Conservation (phyloP, 2,888 invertebrate genomes). For the Leucania comma region DNA sequence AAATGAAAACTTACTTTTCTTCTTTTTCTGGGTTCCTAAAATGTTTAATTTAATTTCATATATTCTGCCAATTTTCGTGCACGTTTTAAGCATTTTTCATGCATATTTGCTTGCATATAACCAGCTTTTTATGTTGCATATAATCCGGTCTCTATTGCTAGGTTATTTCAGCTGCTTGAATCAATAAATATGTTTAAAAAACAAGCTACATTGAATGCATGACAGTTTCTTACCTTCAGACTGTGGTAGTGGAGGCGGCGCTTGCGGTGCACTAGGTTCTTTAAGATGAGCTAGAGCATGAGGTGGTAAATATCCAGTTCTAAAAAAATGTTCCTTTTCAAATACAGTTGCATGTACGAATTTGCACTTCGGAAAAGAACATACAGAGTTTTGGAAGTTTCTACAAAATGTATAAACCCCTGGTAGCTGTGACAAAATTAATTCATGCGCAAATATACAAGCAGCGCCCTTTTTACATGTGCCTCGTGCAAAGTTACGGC, state of each 20-base stretch:
- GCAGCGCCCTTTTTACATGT: constrained; percentile 74
- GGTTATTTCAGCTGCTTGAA: neutral
- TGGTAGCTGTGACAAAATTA: constrained; percentile 74
- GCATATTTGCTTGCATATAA: too few species aligned
- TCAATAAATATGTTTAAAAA: neutral
- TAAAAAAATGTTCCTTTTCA: constrained; percentile 79
- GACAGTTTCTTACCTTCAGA: constrained; percentile 64
- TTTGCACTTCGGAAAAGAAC: constrained; percentile 76
- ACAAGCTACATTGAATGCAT: neutral
- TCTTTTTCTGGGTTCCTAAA: too few species aligned
- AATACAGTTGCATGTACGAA: constrained; percentile 82
- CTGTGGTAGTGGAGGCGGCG: constrained; percentile 68
- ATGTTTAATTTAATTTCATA: too few species aligned
- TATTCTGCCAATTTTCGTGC: too few species aligned
- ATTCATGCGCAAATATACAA: constrained; percentile 77
- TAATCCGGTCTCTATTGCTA: neutral
- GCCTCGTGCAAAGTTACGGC: constrained; percentile 80
- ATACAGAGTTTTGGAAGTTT: constrained; percentile 78
- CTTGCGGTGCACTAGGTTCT: constrained; percentile 55
- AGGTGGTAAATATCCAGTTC: constrained; percentile 77
- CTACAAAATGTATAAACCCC: constrained; percentile 81
- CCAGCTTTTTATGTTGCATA: too few species aligned
- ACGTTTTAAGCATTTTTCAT: too few species aligned
- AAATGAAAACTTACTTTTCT: too few species aligned
- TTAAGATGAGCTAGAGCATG: constrained; percentile 75